These are phyloP conservation scores for Tapirus indicus DNA, from an alignment of 2,797 vertebrate species.

Conservation along the genomic window DNA sequence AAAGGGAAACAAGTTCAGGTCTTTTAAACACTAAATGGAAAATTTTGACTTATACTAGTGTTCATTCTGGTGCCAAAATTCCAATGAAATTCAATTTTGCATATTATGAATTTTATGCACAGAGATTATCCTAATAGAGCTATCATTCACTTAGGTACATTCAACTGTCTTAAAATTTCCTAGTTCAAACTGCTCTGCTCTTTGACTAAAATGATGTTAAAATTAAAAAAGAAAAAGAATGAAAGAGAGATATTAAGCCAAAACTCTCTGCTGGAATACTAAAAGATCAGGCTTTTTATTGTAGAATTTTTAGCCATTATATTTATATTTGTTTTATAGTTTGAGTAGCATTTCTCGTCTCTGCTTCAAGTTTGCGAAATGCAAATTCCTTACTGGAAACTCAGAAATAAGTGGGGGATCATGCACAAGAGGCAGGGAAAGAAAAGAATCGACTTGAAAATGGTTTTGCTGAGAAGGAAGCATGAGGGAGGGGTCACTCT, in stretches of 20 bases:
- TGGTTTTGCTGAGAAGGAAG: neutral
- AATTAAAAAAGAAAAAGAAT: neutral
- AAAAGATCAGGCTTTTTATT: neutral
- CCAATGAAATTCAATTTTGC: neutral
- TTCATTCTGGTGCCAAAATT: neutral
- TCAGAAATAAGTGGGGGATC: neutral
- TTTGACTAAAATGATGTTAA: neutral
- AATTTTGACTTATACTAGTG: neutral
- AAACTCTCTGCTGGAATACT: neutral
- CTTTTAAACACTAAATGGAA: neutral
- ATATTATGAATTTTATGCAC: slow-evolving; percentile 15
- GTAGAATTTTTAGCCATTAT: neutral
- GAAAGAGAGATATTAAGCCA: neutral
- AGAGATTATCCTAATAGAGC: neutral
- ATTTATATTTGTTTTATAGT: neutral
- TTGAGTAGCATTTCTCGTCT: neutral
- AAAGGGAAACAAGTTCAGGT: neutral
- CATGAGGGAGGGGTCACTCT: rapidly evolving
- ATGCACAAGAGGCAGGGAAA: neutral
- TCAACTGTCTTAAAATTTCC: neutral
- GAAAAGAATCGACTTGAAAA: neutral
- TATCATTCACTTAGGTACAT: neutral
- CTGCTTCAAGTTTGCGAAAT: neutral
- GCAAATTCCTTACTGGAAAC: neutral
- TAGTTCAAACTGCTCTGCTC: neutral